Evolutionary conservation across 2,888 invertebrate genomes (phyloP).

Genomic region (Catocala sponsa): DNA sequence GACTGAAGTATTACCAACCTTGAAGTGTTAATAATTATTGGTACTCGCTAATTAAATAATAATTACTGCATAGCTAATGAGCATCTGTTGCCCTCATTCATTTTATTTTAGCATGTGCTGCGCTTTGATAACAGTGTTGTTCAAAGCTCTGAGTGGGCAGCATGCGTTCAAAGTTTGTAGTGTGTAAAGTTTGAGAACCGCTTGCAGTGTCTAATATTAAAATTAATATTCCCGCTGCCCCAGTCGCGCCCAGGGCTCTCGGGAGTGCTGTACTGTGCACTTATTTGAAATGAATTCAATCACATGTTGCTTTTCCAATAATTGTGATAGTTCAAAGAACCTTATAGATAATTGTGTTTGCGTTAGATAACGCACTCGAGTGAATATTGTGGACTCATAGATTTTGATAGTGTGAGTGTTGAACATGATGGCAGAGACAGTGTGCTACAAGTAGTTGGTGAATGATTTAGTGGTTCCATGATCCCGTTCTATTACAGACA

Average conservation of each 20-base stretch:
- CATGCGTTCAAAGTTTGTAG: slow-evolving; percentile 32
- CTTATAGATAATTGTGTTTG: slow-evolving; percentile 79
- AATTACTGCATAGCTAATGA: slow-evolving; percentile 61
- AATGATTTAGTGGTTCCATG: slow-evolving; percentile 64
- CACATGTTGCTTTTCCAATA: slow-evolving; percentile 69
- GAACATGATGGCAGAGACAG: slow-evolving; percentile 56
- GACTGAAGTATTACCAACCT: slow-evolving; percentile 54
- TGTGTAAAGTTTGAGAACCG: slow-evolving; percentile 73
- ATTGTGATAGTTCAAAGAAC: slow-evolving; percentile 66
- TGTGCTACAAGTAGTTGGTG: slow-evolving; percentile 56
- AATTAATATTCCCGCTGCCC: slow-evolving; percentile 83
- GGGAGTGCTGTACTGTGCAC: slow-evolving; percentile 69
- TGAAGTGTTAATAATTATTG: slow-evolving; percentile 59
- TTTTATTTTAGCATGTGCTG: slow-evolving; percentile 42
- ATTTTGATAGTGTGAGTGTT: slow-evolving; percentile 53
- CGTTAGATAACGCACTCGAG: slow-evolving; percentile 73
- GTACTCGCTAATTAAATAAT: slow-evolving; percentile 62
- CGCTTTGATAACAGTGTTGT: slow-evolving; percentile 49
- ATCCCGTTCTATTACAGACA: slow-evolving; percentile 60
- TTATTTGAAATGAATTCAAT: slow-evolving; percentile 74
- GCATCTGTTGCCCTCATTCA: slow-evolving; percentile 56
- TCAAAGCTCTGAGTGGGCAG: slow-evolving; percentile 33
- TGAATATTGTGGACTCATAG: slow-evolving; percentile 59
- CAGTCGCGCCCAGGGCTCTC: slow-evolving; percentile 81
- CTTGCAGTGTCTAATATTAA: slow-evolving; percentile 82